A percentile compares a stretch with the other conserved stretches of the same genome.
Evolutionary conservation across 2,113 vertebrate genomes (phyloP).

Genomic region (Cepphus grylle): DNA sequence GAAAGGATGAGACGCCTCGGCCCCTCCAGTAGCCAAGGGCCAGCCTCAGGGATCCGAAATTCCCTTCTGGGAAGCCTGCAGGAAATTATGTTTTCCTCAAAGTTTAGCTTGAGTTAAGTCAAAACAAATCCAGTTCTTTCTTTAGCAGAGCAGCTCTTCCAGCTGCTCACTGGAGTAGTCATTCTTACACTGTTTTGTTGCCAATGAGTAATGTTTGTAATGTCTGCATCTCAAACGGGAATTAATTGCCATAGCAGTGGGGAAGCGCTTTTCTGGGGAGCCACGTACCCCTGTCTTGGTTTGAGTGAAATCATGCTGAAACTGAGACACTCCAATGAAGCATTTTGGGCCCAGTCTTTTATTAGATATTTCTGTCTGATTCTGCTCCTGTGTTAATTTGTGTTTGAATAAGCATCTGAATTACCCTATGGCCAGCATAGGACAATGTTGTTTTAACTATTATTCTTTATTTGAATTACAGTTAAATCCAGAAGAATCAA

Average conservation of each 20-base stretch:
- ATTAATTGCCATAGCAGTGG: background rate
- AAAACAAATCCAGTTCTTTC: background rate
- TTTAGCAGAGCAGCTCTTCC: background rate
- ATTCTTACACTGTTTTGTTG: background rate
- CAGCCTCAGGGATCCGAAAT: background rate
- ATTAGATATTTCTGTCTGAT: background rate
- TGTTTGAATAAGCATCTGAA: background rate
- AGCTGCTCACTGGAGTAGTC: background rate
- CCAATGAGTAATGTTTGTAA: background rate
- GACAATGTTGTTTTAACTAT: background rate
- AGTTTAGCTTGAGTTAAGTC: background rate
- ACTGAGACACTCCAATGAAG: background rate
- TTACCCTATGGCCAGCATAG: background rate
- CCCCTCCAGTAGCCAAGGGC: background rate
- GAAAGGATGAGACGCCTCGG: background rate
- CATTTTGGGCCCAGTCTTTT: background rate
- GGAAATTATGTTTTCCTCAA: background rate
- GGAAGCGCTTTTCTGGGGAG: background rate
- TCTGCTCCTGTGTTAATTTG: background rate
- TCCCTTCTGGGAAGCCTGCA: background rate
- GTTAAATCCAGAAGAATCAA: background rate
- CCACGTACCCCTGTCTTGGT: background rate
- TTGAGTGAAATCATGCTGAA: background rate
- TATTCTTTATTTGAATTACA: background rate
- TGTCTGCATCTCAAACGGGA: background rate